These are phyloP conservation scores for Huso huso DNA, from an alignment of 2,797 vertebrate species.

Conservation along the genomic window DNA sequence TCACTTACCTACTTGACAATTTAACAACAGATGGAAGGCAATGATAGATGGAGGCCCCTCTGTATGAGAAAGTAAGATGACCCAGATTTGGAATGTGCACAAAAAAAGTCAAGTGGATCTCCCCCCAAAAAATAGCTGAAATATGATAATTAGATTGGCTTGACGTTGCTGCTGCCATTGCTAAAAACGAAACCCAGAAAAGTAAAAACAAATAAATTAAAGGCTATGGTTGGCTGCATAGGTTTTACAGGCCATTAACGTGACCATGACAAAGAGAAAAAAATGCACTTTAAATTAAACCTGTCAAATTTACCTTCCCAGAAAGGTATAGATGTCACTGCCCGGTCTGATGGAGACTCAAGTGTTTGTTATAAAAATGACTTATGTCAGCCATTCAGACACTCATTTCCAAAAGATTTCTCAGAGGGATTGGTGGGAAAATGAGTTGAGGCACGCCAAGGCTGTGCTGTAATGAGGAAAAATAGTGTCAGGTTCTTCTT, in stretches of 20 bases:
- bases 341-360: slow-evolving; percentile 36
- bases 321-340: slow-evolving; percentile 42
- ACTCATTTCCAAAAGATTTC: slow-evolving; percentile 32
- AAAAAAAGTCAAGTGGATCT: no score
- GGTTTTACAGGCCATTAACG: slow-evolving; percentile 41
- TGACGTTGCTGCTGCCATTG: not conserved
- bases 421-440: slow-evolving; percentile 33
- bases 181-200: not conserved
- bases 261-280: slow-evolving; percentile 36
- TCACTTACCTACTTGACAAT: no score
- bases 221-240: slow-evolving; percentile 25
- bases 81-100: no score
- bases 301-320: slow-evolving; percentile 55
- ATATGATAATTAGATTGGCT: not conserved
- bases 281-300: slow-evolving; percentile 61
- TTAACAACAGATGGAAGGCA: no score
- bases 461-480: slow-evolving; percentile 52
- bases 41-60: no score
- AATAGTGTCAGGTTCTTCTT: slow-evolving; percentile 33
- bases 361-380: slow-evolving; percentile 52
- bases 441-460: slow-evolving; percentile 41
- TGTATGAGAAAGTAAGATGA: no score
- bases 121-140: no score
- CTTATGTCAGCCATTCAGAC: slow-evolving; percentile 40
- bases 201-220: not conserved